A percentile compares a stretch with the other conserved stretches of the same genome.
Evolutionary conservation across 2,797 vertebrate genomes (phyloP).

Genomic region (Enteromius viviparus): DNA sequence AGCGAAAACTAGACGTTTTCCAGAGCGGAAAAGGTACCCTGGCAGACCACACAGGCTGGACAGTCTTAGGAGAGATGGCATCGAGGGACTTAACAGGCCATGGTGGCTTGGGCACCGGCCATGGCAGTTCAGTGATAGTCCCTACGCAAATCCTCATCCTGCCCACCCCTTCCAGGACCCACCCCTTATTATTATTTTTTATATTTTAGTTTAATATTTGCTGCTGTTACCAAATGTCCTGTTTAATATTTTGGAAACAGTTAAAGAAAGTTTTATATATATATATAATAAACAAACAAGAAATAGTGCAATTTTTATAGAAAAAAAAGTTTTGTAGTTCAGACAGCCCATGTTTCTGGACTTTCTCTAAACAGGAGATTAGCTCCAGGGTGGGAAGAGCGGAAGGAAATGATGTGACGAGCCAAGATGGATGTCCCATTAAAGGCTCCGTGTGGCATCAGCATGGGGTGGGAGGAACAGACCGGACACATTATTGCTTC

Average conservation of each 20-base stretch:
- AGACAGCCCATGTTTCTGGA: neutral
- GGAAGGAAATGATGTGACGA: constrained; percentile 63
- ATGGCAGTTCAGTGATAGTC: too few species aligned
- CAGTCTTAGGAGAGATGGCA: too few species aligned
- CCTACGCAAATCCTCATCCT: too few species aligned
- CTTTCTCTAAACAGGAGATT: constrained; percentile 21
- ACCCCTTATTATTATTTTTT: neutral
- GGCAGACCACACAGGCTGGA: too few species aligned
- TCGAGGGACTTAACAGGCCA: too few species aligned
- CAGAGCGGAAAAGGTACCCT: too few species aligned
- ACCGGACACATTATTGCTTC: constrained; percentile 33
- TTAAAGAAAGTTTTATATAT: too few species aligned
- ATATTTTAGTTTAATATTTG: neutral
- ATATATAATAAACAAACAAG: neutral
- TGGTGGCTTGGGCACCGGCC: too few species aligned
- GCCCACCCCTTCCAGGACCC: too few species aligned
- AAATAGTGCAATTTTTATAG: neutral
- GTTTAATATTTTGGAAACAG: too few species aligned
- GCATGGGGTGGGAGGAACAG: constrained; percentile 50
- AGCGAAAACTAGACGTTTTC: too few species aligned
- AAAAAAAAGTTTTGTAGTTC: neutral
- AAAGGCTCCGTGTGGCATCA: constrained; percentile 53
- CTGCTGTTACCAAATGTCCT: neutral
- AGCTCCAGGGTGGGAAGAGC: constrained; percentile 13
- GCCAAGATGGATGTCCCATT: constrained; percentile 55